These are phyloP conservation scores for Hedychridium roseum DNA, from an alignment of 2,888 invertebrate genomes.

Conservation along the genomic window DNA sequence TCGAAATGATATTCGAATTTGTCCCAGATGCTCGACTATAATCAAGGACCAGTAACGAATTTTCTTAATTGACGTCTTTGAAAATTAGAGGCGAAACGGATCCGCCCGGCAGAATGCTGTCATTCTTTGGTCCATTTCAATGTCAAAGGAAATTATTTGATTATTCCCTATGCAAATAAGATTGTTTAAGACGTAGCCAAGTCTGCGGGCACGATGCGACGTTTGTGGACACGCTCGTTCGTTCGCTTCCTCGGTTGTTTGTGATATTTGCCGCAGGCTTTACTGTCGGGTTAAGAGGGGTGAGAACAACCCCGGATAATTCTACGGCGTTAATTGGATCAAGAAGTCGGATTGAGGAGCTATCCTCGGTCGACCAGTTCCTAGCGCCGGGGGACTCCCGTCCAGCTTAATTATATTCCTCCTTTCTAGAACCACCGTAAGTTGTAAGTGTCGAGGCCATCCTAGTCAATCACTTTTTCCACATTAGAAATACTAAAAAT, in stretches of 20 bases:
- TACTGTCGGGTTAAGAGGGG: slow-evolving; percentile 32
- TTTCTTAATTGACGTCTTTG: slow-evolving; percentile 47
- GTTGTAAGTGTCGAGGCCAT: neutral
- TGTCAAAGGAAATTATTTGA: slow-evolving; percentile 63
- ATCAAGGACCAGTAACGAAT: too few relatives aligned
- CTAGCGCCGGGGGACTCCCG: slow-evolving; percentile 31
- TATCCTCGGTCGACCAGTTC: slow-evolving; percentile 48
- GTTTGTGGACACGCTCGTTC: too few relatives aligned
- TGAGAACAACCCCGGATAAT: slow-evolving; percentile 52
- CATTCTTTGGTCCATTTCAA: slow-evolving; percentile 53
- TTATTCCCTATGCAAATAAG: slow-evolving; percentile 63
- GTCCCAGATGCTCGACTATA: too few relatives aligned
- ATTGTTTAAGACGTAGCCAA: slow-evolving; percentile 55
- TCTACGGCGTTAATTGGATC: slow-evolving; percentile 62
- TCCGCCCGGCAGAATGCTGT: slow-evolving; percentile 27
- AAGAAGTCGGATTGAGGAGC: slow-evolving; percentile 59
- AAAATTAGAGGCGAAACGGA: slow-evolving; percentile 48
- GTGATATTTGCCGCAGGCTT: too few relatives aligned
- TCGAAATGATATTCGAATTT: too few relatives aligned
- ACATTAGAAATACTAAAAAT: neutral
- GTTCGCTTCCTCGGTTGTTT: too few relatives aligned
- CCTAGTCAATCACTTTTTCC: neutral
- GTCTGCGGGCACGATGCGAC: slow-evolving; percentile 34
- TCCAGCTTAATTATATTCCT: slow-evolving; percentile 59
- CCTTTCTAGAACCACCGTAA: slow-evolving; percentile 42